A percentile compares a stretch with the other conserved stretches of the same genome.
Conservation (phyloP, 2,113 vertebrate species). For the Aviceda subcristata region DNA sequence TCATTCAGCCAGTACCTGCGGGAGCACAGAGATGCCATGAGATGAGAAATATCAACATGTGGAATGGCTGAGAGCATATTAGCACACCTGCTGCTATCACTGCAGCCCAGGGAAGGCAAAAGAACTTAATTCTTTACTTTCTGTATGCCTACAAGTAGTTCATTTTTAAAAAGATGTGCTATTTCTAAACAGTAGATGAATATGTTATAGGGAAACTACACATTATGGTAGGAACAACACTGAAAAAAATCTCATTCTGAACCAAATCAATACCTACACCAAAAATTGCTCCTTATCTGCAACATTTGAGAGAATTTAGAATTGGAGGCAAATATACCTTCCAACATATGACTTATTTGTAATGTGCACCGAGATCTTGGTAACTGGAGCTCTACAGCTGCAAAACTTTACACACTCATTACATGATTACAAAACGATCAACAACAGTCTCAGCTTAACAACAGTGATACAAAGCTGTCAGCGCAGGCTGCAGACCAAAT, state of each 20-base stretch:
- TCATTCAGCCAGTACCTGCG: background rate
- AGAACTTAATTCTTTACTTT: background rate
- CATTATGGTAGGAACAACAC: background rate
- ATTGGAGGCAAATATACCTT: background rate
- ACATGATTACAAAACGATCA: background rate
- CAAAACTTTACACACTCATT: background rate
- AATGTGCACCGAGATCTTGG: accelerated
- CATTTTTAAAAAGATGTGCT: background rate
- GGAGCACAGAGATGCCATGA: background rate
- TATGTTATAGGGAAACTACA: background rate
- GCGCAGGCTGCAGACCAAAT: background rate
- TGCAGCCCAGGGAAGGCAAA: background rate
- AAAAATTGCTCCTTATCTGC: background rate
- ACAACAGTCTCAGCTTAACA: background rate
- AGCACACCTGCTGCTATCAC: background rate
- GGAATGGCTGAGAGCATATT: background rate
- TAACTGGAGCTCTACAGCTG: background rate
- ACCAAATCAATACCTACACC: background rate
- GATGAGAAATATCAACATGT: background rate
- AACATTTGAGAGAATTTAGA: background rate
- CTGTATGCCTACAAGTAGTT: background rate
- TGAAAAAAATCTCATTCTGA: background rate
- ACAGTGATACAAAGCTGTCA: background rate
- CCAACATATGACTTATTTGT: background rate
- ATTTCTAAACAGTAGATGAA: background rate